These are phyloP conservation scores for Drosophila baimaii DNA, from an alignment of 1,140 invertebrate genomes.

Conservation along the genomic window DNA sequence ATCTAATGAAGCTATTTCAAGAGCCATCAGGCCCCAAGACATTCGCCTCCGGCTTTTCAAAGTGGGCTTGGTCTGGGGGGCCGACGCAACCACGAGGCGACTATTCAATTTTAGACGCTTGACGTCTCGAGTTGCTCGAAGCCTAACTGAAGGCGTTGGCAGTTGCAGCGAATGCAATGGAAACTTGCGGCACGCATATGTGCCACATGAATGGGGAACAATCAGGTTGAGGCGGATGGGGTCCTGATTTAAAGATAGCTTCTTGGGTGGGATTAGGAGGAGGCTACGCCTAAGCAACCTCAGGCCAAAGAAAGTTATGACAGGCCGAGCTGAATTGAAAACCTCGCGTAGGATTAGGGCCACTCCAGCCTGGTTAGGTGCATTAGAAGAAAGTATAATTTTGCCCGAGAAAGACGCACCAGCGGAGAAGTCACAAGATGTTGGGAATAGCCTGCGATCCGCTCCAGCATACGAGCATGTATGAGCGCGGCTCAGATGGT, in stretches of 20 bases:
- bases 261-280: slow-evolving; percentile 44
- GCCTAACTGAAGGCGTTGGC: slow-evolving; percentile 47
- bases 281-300: slow-evolving; percentile 24
- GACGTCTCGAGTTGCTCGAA: slow-evolving; percentile 51
- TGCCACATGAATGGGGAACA: slow-evolving; percentile 22
- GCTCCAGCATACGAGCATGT: slow-evolving; percentile 88
- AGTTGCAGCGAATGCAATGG: slow-evolving; percentile 50
- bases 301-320: slow-evolving; percentile 51
- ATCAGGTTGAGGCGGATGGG: slow-evolving; percentile 13
- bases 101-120: slow-evolving; percentile 76
- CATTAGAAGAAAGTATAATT: slow-evolving; percentile 56
- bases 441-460: slow-evolving; percentile 85
- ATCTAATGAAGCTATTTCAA: slow-evolving; percentile 37
- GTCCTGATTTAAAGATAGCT: slow-evolving; percentile 65
- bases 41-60: slow-evolving; percentile 14
- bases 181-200: slow-evolving; percentile 77
- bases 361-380: slow-evolving; percentile 27
- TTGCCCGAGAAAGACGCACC: slow-evolving; percentile 42
- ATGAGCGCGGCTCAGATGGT: slow-evolving; percentile 86
- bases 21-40: slow-evolving; percentile 26
- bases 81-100: slow-evolving; percentile 70
- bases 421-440: slow-evolving; percentile 53
- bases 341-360: slow-evolving; percentile 20
- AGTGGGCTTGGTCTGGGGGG: neutral
- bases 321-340: slow-evolving; percentile 42